Evolutionary conservation across 1,140 invertebrate genomes (phyloP).

Genomic region (Thalassaphorura encarpata): DNA sequence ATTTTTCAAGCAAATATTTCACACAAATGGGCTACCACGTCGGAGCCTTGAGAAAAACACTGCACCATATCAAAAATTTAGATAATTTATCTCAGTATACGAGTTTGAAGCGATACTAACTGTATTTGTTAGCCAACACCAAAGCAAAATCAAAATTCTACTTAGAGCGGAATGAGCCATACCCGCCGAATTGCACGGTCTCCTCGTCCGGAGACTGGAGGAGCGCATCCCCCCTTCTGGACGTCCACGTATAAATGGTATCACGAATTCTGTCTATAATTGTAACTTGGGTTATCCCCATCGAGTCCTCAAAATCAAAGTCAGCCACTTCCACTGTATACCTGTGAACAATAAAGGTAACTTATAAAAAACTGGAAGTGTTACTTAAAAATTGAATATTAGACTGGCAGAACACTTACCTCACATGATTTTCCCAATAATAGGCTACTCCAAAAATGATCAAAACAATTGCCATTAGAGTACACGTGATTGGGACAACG

Average conservation of each 20-base stretch:
- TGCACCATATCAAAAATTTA: no score
- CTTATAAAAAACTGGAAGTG: not conserved
- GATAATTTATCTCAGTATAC: no score
- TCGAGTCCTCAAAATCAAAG: conserved; percentile 82
- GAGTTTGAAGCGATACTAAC: no score
- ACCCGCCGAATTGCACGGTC: not conserved
- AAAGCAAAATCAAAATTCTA: no score
- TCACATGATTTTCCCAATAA: conserved; percentile 37
- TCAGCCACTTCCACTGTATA: conserved; percentile 73
- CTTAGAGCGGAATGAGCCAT: not conserved
- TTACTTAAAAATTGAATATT: not conserved
- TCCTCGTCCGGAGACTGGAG: conserved; percentile 4
- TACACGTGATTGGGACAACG: conserved; percentile 67
- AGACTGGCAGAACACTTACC: conserved; percentile 5
- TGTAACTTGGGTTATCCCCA: conserved; percentile 76
- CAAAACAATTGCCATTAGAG: conserved; percentile 61
- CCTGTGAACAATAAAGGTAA: conserved; percentile 39
- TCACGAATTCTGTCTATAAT: conserved; percentile 66
- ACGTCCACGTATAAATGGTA: conserved; percentile 43
- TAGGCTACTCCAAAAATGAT: conserved; percentile 76
- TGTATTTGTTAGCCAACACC: no score
- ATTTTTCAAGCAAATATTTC: no score
- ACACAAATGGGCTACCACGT: no score
- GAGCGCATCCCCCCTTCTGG: not conserved
- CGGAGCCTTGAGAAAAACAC: no score